phyloP scores from a whole-genome alignment of 2,113 vertebrate species.

The Alouatta palliata region DNA sequence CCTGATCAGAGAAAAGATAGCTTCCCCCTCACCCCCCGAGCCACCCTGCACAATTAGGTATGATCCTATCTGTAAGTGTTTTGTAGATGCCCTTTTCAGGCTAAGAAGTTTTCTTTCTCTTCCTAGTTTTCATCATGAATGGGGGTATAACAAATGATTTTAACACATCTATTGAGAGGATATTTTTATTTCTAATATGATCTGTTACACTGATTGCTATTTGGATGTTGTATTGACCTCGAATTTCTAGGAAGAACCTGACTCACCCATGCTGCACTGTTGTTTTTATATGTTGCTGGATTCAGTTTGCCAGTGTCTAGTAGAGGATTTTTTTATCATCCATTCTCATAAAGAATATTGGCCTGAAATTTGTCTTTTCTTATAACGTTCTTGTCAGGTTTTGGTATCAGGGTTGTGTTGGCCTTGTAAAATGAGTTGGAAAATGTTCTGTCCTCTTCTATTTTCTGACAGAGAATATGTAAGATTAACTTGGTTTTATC shows the following conservation, averaged over 20 bases:
- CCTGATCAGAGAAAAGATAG: not conserved
- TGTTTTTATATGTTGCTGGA: not conserved
- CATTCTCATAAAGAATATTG: not conserved
- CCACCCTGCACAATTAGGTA: not conserved
- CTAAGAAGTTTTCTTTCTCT: not conserved
- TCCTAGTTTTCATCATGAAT: not conserved
- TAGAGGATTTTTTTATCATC: not conserved
- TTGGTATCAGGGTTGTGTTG: not conserved
- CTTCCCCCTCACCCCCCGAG: not conserved
- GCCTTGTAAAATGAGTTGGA: not conserved
- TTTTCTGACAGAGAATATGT: not conserved
- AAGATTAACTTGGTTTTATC: not conserved
- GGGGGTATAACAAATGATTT: not conserved
- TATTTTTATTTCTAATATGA: not conserved
- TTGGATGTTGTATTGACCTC: not conserved
- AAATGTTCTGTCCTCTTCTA: not conserved
- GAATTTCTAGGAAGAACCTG: not conserved
- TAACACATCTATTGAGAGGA: not conserved
- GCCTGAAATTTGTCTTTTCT: not conserved
- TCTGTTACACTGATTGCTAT: not conserved
- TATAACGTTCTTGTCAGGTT: not conserved
- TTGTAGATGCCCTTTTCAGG: not conserved
- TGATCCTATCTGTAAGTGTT: not conserved
- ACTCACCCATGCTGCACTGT: not conserved
- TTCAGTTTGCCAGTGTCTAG: constrained; percentile 3